Conservation (phyloP, 1,140 invertebrate genomes). For the Aphelenchoides avenae region DNA sequence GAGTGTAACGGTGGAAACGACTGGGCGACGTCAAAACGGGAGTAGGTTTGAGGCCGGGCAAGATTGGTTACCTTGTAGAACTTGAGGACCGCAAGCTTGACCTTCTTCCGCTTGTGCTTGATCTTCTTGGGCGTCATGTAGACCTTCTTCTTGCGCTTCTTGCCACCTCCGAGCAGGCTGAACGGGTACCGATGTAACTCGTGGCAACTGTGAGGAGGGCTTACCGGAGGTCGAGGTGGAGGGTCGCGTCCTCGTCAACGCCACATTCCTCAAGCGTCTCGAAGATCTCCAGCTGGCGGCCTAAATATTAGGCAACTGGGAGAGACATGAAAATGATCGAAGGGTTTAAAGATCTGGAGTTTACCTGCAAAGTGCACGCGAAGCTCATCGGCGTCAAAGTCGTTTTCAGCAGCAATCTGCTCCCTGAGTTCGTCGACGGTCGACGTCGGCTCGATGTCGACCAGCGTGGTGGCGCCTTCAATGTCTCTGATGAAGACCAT, state of each 20-base stretch:
- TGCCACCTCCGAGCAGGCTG: constrained; percentile 83
- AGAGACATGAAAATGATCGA: too few species aligned
- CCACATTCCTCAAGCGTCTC: constrained; percentile 85
- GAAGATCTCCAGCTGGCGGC: constrained; percentile 84
- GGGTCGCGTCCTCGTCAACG: constrained; percentile 74
- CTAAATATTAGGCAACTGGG: too few species aligned
- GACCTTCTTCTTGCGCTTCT: constrained; percentile 99
- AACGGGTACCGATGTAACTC: constrained; percentile 13
- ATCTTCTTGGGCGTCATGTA: constrained; percentile 99
- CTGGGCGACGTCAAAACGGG: too few species aligned
- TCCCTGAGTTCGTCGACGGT: constrained; percentile 60
- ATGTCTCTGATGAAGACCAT: constrained; percentile 64
- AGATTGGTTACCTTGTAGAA: constrained; percentile 99
- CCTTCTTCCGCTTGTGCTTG: constrained; percentile 99
- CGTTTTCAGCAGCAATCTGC: constrained; percentile 62
- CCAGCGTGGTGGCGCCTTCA: constrained; percentile 64
- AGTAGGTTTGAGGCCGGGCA: too few species aligned
- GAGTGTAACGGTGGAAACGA: too few species aligned
- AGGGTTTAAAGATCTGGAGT: constrained; percentile 45
- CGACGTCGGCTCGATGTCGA: constrained; percentile 64
- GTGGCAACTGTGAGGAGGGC: not conserved
- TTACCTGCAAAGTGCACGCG: constrained; percentile 65
- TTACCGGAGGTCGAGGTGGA: constrained; percentile 76
- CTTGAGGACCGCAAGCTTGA: constrained; percentile 94
- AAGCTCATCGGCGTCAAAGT: constrained; percentile 64